These are phyloP conservation scores for Etheostoma spectabile DNA, from an alignment of 2,113 vertebrate genomes.

Conservation along the genomic window DNA sequence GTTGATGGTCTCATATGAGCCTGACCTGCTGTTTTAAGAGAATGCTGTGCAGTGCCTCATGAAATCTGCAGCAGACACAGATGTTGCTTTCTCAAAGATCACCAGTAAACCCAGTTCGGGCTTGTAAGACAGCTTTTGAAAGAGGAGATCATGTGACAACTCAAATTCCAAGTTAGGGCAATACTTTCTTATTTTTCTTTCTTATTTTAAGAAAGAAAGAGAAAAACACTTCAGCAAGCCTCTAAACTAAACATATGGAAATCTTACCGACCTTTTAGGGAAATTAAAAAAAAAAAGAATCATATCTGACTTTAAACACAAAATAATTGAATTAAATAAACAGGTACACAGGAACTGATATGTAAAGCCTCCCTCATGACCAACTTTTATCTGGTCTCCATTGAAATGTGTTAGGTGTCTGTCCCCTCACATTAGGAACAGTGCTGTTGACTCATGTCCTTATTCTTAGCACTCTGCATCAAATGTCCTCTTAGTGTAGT, in stretches of 20 bases:
- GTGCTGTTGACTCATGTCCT: slow-evolving; percentile 62
- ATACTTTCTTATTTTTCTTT: neutral
- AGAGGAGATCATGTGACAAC: slow-evolving; percentile 15
- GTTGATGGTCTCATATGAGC: slow-evolving; percentile 52
- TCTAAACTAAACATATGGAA: neutral
- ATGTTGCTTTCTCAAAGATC: slow-evolving; percentile 44
- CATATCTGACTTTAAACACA: no score
- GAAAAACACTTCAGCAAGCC: neutral
- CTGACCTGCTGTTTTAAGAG: slow-evolving; percentile 63
- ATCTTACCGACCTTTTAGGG: neutral
- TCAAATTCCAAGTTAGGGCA: slow-evolving; percentile 23
- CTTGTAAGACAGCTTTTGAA: slow-evolving; percentile 22
- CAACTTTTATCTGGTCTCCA: slow-evolving; percentile 12
- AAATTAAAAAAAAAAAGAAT: no score
- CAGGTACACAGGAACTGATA: neutral
- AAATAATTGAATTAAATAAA: no score
- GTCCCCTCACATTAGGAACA: slow-evolving; percentile 40
- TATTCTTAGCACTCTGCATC: slow-evolving; percentile 67
- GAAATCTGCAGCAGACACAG: slow-evolving; percentile 41
- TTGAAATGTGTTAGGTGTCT: slow-evolving; percentile 38
- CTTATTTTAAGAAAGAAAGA: neutral
- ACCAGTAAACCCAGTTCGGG: slow-evolving; percentile 1
- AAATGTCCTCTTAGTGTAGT: slow-evolving; percentile 61
- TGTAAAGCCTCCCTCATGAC: neutral
- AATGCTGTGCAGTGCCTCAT: slow-evolving; percentile 48